Evolutionary conservation across 2,888 invertebrate genomes (phyloP), one percentile per base, ranked within the genome.

Genomic region (Ormyrus nitidulus): DNA sequence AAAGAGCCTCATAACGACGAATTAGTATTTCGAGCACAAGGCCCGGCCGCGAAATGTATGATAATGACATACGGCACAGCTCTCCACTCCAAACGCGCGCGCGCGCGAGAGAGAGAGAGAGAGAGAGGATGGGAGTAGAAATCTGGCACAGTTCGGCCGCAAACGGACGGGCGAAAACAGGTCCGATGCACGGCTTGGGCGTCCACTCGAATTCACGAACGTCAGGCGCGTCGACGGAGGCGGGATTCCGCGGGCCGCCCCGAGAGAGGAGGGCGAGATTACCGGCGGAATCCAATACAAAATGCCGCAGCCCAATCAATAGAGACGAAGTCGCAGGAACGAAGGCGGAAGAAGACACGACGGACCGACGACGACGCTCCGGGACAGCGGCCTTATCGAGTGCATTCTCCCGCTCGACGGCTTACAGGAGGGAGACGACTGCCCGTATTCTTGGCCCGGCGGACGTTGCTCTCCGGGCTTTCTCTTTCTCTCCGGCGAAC

Each of bases 291-390:
- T 88, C 87, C 86, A 86, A 87, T 88, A 87, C 84, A 85, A 85
- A 88, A 88, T 87, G 85, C 87, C 88, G 88, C 89, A 88, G 85
- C 84, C 88, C 85, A 89, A 90, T 90, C 90, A 86, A 90, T 90
- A 89, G 87, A 53, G 44, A 13, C n/a, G 48, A 84, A 84, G 85
- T 83, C 84, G 83, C 82, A 84, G 8, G 44, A 34, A 62, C n/a
- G 44, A 62, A 13, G 85, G 86, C 46, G 19, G 61, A 48, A 65
- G 64, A 46, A 73, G 56, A 13, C 13, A 46, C 56, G 68, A 68
- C 44, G 73, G n/a, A 19, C 51, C 53, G 48, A n/a, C 34, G 34
- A 34, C 44, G 61, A n/a, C 59, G 59, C 48, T 65, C 58, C 53
- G 46, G 46, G 34, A 62, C 48, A 53, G 59, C 11, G 13, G 66